Base-by-base conservation (phyloP, 2,113 vertebrate genomes). In the Apeltes quadracus region DNA sequence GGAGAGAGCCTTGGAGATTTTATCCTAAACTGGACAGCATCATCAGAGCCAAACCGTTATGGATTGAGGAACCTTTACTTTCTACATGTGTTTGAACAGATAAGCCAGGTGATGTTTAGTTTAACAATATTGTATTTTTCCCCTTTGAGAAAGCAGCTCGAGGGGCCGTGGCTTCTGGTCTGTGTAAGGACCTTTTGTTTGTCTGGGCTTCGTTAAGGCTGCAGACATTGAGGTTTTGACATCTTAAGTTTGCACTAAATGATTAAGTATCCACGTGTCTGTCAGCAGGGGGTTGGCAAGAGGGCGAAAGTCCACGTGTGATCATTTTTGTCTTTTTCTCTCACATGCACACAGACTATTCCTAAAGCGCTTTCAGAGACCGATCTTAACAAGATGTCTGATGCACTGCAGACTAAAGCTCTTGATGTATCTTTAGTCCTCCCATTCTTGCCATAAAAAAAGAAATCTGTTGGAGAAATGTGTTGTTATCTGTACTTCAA, bases 221-320 rank as follows among this genome's bases (percentile, higher is more conserved):
- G 27, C 38, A 78, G 61, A 55, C 6, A 1, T 80, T 58, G 16
- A 58, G 1, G 39, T n/a, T 82, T 59, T 79, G 69, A 82, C 55
- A 72, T 61, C 54, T 48, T 51, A 69, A 5, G 44, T 66, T 53
- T 70, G 32, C 34, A 48, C 50, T 86, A 80, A 88, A 91, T 82
- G 53, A 90, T 91, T 90, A 44, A 87, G 67, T 57, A 75, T 81
- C 71, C 68, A 27, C 0, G 8, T 71, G 51, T 86, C 54, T 72
- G 36, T 64, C 69, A 64, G 73, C 12, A 18, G 71, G 53, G 46
- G 73, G 36, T 2, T 50, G 15, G 50, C 48, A 25, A 64, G 43
- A 69, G 78, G 63, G 64, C 54, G 43, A 61, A 64, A 81, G 79
- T 61, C 39, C 25, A 64, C 12, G 38, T 69, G n/a, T 75, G 61